Evolutionary conservation across 2,888 invertebrate species (phyloP), one percentile per base, ranked within the genome.

Genomic region (Drosophila fulvimacula): DNA sequence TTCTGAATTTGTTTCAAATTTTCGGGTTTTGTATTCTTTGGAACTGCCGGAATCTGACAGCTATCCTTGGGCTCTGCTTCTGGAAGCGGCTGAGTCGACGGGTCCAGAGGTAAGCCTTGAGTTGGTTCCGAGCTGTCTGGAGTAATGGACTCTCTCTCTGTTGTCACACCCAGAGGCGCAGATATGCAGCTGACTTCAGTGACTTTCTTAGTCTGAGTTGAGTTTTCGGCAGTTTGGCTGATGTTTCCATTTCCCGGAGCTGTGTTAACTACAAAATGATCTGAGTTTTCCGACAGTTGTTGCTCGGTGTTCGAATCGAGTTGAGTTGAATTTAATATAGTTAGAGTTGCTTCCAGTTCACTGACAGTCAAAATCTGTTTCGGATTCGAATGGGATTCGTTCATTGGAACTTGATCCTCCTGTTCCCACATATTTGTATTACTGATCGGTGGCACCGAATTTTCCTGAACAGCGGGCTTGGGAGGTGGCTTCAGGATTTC

Each of bases 401-500:
- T 5, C 10, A 11, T 5, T 10, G n/a, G 10, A 27, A 21, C 7
- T 13, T 42, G 1, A 0, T 5, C 1, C 19, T 2, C 17, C 19
- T 3, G 42, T 0, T 13, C 0, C 21, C 11, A 42, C 13, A 21
- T 1, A 2, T 5, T 11, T 2, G 1, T 3, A 1, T 11, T 19
- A 13, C 11, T 17, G 0, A 7, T 6, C n/a, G n/a, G 7, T 7
- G 2, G n/a, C 3, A 0, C 7, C 0, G 21, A 21, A 0, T 15
- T 11, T 19, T 41, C 13, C 19, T 11, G 11, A 4, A 2, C 2
- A 2, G 1, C 32, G 4, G 21, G 7, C 21, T 24, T 42, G 3
- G 10, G 10, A 5, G n/a, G 32, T 2, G 46, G 27, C 10, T n/a
- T 46, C 10, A n/a, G 11, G 5, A 34, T 56, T 11, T 56, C 46